phyloP scores from a whole-genome alignment of 53 echinoderm and acorn worm species.

The Paelopatides confundens region DNA sequence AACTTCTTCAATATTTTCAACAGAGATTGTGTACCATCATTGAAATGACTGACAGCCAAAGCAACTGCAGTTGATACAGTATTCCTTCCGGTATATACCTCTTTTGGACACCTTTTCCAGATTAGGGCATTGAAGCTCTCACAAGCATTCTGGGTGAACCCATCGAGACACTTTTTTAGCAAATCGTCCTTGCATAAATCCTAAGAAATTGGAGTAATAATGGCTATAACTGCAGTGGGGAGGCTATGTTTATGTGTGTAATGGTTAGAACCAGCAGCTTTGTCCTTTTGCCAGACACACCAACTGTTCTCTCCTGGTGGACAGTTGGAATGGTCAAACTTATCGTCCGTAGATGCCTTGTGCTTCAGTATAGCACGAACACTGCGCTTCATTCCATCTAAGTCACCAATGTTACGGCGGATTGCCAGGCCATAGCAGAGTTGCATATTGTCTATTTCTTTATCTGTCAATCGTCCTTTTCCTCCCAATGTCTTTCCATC shows the following conservation, averaged over 20 bases:
- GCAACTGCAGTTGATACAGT: background rate
- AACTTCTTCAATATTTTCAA: background rate
- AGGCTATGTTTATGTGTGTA: constrained; percentile 33
- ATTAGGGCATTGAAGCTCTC: constrained; percentile 20
- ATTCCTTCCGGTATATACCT: background rate
- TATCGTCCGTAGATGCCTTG: background rate
- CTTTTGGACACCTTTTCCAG: constrained; percentile 18
- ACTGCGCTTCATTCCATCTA: background rate
- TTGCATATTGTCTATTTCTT: background rate
- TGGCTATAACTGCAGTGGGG: constrained; percentile 9
- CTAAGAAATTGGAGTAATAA: background rate
- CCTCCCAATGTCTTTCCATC: background rate
- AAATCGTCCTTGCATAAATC: background rate
- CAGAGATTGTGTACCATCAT: constrained; percentile 21
- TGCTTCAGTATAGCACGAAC: background rate
- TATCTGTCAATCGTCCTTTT: constrained; percentile 17
- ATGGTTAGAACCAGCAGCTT: background rate
- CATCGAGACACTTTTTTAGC: constrained; percentile 24
- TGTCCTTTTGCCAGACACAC: constrained; percentile 44
- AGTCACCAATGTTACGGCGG: background rate
- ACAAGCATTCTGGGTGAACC: constrained; percentile 37
- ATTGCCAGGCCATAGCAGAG: background rate
- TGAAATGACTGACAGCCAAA: constrained; percentile 47
- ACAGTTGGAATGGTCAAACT: background rate
- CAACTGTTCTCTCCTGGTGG: constrained; percentile 37